These are phyloP conservation scores for Drusus annulatus DNA, from an alignment of 1,140 invertebrate species.

Conservation along the genomic window DNA sequence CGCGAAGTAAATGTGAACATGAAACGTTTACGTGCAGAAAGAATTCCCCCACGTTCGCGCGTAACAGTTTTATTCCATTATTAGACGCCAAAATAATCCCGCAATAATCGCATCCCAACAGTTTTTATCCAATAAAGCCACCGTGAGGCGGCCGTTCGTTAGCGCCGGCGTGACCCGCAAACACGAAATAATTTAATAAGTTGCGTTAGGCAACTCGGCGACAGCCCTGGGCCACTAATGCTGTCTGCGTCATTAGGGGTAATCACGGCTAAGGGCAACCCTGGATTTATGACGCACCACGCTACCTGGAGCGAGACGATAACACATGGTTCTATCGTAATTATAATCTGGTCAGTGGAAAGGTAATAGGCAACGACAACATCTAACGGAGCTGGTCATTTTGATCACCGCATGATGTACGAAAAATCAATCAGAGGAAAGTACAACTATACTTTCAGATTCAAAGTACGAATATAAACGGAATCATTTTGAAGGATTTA, in stretches of 20 bases:
- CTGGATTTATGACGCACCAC: background rate
- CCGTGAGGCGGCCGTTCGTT: constrained; percentile 9
- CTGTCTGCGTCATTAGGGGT: constrained; percentile 54
- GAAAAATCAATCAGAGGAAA: too few relatives aligned
- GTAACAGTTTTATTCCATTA: constrained; percentile 26
- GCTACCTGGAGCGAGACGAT: constrained; percentile 38
- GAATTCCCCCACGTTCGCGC: background rate
- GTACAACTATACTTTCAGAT: too few relatives aligned
- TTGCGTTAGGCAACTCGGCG: background rate
- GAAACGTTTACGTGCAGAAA: background rate
- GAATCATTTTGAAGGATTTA: too few relatives aligned
- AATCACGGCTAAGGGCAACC: constrained; percentile 47
- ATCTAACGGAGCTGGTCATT: too few relatives aligned
- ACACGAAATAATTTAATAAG: constrained; percentile 32
- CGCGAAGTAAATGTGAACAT: background rate
- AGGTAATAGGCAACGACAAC: constrained; percentile 4
- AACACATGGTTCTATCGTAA: constrained; percentile 49
- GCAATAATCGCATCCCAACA: constrained; percentile 35
- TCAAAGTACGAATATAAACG: too few relatives aligned
- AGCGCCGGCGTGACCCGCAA: constrained; percentile 29
- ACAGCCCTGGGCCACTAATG: constrained; percentile 15
- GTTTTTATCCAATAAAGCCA: constrained; percentile 37
- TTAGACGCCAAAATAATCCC: constrained; percentile 29
- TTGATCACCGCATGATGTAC: too few relatives aligned
- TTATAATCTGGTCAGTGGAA: constrained; percentile 46